These are phyloP conservation scores for Drepana arcuata DNA, from an alignment of 1,140 invertebrate species.

Conservation along the genomic window DNA sequence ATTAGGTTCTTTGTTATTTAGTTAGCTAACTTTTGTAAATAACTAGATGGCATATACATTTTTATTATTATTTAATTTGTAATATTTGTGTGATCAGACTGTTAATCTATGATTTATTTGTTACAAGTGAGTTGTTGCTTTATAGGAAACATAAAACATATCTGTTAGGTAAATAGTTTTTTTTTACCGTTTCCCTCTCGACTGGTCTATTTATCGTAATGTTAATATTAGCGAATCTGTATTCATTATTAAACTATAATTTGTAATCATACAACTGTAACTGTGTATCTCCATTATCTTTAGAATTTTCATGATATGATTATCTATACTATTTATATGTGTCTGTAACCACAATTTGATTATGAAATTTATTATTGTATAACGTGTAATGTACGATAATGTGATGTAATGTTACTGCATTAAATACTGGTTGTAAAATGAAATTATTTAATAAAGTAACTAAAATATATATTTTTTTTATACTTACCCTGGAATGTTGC, in stretches of 20 bases:
- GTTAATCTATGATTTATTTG: constrained; percentile 68
- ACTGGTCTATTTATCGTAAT: constrained; percentile 24
- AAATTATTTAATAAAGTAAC: constrained; percentile 70
- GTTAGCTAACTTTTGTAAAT: constrained; percentile 70
- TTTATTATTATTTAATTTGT: constrained; percentile 69
- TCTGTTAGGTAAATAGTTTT: constrained; percentile 44
- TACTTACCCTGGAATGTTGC: too few relatives aligned
- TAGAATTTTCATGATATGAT: constrained; percentile 39
- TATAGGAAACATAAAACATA: constrained; percentile 54
- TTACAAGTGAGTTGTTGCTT: constrained; percentile 64
- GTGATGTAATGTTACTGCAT: constrained; percentile 66
- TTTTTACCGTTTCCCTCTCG: constrained; percentile 27
- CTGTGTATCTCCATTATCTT: constrained; percentile 33
- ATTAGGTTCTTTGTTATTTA: constrained; percentile 69
- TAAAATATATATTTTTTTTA: constrained; percentile 23
- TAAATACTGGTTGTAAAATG: constrained; percentile 65
- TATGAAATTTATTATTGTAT: constrained; percentile 42
- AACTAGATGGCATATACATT: constrained; percentile 61
- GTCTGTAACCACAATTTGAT: constrained; percentile 59
- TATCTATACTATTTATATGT: constrained; percentile 38
- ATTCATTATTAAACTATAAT: constrained; percentile 22
- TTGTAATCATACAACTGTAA: constrained; percentile 18
- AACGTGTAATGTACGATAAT: constrained; percentile 54
- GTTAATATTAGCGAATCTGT: constrained; percentile 19
- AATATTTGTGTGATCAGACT: constrained; percentile 69